Evolutionary conservation across 2,888 invertebrate species (phyloP).

Genomic region (Cephus nigrinus): DNA sequence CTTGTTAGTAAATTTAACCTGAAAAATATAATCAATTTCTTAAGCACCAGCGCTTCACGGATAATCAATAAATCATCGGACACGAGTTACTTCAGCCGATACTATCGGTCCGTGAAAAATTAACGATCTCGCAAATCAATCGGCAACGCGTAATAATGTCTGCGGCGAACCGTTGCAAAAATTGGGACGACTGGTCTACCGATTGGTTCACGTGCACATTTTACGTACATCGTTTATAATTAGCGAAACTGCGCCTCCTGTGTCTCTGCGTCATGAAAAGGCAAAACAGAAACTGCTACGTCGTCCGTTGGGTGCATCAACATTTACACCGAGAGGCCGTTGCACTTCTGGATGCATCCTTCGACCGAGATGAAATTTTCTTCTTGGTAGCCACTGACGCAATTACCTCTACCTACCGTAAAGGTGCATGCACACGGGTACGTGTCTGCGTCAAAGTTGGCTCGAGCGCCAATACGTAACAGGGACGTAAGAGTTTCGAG

Average conservation of each 20-base stretch:
- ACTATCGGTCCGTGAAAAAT: neutral
- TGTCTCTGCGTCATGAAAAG: neutral
- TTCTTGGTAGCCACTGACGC: slow-evolving; percentile 1
- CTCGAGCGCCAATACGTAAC: neutral
- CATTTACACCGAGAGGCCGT: slow-evolving; percentile 5
- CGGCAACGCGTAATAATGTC: neutral
- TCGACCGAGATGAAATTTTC: slow-evolving; percentile 3
- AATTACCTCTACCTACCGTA: neutral
- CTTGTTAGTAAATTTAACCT: neutral
- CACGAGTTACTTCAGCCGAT: neutral
- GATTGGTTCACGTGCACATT: neutral
- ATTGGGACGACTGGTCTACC: too few relatives aligned
- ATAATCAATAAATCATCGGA: neutral
- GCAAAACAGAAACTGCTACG: slow-evolving; percentile 4
- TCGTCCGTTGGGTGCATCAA: neutral
- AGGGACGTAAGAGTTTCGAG: neutral
- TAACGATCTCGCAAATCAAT: neutral
- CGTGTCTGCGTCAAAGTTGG: neutral
- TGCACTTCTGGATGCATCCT: slow-evolving; percentile 10
- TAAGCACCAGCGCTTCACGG: neutral
- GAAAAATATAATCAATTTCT: neutral
- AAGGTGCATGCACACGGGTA: neutral
- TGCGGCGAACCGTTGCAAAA: neutral
- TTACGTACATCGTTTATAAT: slow-evolving; percentile 6
- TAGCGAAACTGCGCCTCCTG: slow-evolving; percentile 11